Conservation (phyloP, 2,888 invertebrate genomes). For the Mycalesis mineus region DNA sequence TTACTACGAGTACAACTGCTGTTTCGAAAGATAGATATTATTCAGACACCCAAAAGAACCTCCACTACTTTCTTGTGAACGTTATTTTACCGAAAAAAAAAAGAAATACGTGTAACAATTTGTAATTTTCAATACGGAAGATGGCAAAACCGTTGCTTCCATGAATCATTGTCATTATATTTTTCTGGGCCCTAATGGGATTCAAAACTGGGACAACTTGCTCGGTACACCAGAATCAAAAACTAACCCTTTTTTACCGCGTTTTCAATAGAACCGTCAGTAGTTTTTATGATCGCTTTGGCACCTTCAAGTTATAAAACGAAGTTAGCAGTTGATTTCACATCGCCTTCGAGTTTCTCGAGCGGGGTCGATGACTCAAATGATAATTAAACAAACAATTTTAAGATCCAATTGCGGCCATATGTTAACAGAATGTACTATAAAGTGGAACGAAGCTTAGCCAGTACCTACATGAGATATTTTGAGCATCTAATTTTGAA, state of each 20-base stretch:
- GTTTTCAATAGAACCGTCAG: not conserved
- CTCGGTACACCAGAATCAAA: not conserved
- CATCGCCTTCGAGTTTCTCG: conserved; percentile 47
- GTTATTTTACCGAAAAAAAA: no score
- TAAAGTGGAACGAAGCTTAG: no score
- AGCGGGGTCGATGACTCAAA: conserved; percentile 48
- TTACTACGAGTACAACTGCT: no score
- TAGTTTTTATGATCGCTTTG: not conserved
- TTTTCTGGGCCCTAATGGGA: not conserved
- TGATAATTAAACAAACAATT: conserved; percentile 27
- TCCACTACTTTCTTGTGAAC: no score
- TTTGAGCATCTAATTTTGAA: no score
- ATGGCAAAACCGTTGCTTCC: no score
- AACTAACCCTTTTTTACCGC: not conserved
- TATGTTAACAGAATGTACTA: conserved; percentile 19
- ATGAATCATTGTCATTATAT: no score
- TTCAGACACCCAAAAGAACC: no score
- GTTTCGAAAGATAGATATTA: no score
- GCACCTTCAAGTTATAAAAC: conserved; percentile 4
- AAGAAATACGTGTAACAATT: no score
- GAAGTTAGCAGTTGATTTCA: conserved; percentile 39
- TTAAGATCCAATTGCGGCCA: conserved; percentile 28
- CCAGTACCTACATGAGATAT: no score
- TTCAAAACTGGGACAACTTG: not conserved
- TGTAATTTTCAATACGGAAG: no score